A percentile compares a stretch with the other conserved stretches of the same genome.
Conservation (phyloP, 2,888 invertebrate genomes). For the Eulithis testata region DNA sequence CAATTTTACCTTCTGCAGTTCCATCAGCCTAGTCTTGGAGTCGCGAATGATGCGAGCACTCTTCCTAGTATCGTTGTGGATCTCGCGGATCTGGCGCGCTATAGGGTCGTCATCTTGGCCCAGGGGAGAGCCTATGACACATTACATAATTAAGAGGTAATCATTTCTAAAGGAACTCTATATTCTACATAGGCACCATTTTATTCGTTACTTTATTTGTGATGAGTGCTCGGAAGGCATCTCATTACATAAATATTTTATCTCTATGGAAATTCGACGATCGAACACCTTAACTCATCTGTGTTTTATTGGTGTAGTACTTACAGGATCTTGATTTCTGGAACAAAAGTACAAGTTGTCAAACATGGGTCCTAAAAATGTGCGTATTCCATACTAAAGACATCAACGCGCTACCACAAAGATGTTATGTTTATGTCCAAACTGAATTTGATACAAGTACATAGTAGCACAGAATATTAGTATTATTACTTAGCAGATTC, state of each 20-base stretch:
- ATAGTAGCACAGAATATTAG: too few species aligned
- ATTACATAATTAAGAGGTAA: too few species aligned
- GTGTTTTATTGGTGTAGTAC: slow-evolving; percentile 32
- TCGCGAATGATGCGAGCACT: slow-evolving; percentile 68
- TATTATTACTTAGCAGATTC: too few species aligned
- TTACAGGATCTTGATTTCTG: slow-evolving; percentile 62
- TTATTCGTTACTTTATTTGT: too few species aligned
- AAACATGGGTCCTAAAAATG: background rate
- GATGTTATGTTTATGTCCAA: too few species aligned
- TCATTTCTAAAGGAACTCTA: too few species aligned
- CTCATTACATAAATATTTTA: too few species aligned
- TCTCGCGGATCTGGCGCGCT: slow-evolving; percentile 64
- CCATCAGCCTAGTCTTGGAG: slow-evolving; percentile 63
- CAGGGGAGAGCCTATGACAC: slow-evolving; percentile 45
- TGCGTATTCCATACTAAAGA: background rate
- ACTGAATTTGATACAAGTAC: too few species aligned
- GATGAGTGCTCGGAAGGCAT: too few species aligned
- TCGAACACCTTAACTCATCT: too few species aligned
- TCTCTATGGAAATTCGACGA: too few species aligned
- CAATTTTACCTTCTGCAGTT: slow-evolving; percentile 61
- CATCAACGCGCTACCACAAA: background rate
- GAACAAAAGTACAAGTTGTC: slow-evolving; percentile 36
- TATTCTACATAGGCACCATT: too few species aligned
- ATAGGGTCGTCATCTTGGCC: slow-evolving; percentile 54
- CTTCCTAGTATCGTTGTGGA: slow-evolving; percentile 67